Conservation (phyloP, 2,797 vertebrate species). For the Chlorospingus semifuscus region DNA sequence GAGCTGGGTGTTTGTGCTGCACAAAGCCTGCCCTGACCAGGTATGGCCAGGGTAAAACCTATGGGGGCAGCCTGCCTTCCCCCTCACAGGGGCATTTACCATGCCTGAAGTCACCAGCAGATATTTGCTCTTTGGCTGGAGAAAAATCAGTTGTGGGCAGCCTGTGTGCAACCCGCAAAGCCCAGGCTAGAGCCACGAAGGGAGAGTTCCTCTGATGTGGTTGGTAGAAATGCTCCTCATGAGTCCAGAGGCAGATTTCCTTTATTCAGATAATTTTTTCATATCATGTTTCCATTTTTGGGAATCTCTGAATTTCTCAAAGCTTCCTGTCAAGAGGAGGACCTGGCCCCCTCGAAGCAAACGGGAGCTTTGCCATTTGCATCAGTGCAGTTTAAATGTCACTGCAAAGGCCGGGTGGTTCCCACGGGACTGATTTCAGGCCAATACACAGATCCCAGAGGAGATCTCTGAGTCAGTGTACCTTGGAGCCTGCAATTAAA, state of each 20-base stretch:
- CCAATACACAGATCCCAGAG: neutral
- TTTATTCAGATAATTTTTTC: neutral
- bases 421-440: neutral
- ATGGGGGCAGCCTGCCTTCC: neutral
- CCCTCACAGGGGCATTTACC: neutral
- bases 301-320: slow-evolving; percentile 17
- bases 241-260: neutral
- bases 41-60: neutral
- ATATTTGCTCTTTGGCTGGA: neutral
- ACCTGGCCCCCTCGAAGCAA: slow-evolving; percentile 14
- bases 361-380: slow-evolving; percentile 26
- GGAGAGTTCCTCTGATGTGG: neutral
- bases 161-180: neutral
- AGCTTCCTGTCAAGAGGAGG: slow-evolving; percentile 27
- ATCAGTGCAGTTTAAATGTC: slow-evolving; percentile 48
- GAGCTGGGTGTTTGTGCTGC: neutral
- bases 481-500: neutral
- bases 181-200: neutral
- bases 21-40: neutral
- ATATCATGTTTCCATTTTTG: neutral
- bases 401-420: neutral
- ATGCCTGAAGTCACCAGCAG: neutral
- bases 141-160: neutral
- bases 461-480: neutral
- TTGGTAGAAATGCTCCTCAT: neutral